Evolutionary conservation across 1,140 invertebrate species (phyloP), one percentile per base, ranked within the genome.

Genomic region (Temnothorax curvispinosus): DNA sequence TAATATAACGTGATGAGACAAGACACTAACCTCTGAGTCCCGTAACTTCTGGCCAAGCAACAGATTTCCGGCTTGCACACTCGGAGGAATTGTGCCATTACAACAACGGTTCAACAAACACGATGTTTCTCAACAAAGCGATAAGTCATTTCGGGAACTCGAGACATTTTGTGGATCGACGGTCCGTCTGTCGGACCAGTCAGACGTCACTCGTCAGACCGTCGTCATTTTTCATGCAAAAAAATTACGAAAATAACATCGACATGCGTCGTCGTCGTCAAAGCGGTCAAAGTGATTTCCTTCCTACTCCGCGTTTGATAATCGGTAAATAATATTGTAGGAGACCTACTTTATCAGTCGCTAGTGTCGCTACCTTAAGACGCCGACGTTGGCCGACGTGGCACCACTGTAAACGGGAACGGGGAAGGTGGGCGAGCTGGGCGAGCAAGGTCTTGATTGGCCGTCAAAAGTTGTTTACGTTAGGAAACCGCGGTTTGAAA

Each of bases 21-120:
- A 54, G 3, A 69, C 52, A 75, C 91, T 91, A 88, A 93, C 92
- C 92, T 92, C 50, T 86, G 77, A 32, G 62, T 89, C 35, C 88
- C 80, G 9, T 87, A 91, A 77, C 72, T 50, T 67, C 89, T 76
- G 75, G 85, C 60, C 41, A 89, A 13, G 35, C 60, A 41, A 69
- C 72, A 74, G n/a, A 91, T 27, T 18, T 92, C 84, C 8, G n/a
- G 38, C 74, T 88, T 91, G 32, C 85, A 87, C 18, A 87, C 5
- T 75, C 89, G 89, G 71, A 38, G 21, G 7, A 88, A 62, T 32
- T 88, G 88, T 54, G 86, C 62, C 89, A 90, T 90, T 21, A 27
- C 27, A 27, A 27, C 27, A 27, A 27, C 27, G 27, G 35, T 50
- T 84, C 2, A 27, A 18, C 32, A 32, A 54, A 54, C 3, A 18